phyloP scores from a whole-genome alignment of 2,113 vertebrate species.

The Phasianus colchicus region DNA sequence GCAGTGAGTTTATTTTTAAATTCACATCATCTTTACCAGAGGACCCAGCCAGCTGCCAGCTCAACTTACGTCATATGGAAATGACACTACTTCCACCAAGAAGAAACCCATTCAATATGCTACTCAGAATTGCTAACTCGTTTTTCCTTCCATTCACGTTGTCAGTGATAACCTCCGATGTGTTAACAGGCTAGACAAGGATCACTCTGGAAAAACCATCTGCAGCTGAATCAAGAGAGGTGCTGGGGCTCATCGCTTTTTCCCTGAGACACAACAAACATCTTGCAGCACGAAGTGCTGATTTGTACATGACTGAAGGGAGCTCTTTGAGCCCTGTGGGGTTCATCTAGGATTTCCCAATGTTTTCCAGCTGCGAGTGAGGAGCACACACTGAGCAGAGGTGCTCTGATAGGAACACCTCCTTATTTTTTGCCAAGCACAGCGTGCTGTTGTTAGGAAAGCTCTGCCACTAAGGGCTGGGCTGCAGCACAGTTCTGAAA shows the following conservation, averaged over 20 bases:
- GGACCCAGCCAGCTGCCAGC: conserved; percentile 1
- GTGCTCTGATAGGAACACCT: neutral
- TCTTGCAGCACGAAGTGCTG: neutral
- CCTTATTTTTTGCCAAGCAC: neutral
- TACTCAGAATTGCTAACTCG: neutral
- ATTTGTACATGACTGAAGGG: neutral
- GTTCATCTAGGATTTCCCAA: neutral
- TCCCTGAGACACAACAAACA: neutral
- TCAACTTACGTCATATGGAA: neutral
- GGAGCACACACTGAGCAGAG: neutral
- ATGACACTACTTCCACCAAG: neutral
- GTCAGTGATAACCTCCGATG: neutral
- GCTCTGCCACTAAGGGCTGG: neutral
- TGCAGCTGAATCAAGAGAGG: neutral
- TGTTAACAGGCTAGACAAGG: neutral
- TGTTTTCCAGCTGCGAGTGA: neutral
- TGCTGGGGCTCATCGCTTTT: neutral
- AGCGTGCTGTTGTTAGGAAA: neutral
- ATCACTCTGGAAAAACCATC: conserved; percentile 17
- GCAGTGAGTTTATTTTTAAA: neutral
- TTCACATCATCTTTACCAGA: conserved; percentile 1
- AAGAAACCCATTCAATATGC: neutral
- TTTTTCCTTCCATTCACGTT: neutral
- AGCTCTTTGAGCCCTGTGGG: neutral
- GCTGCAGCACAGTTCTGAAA: neutral